Conservation (phyloP, 2,888 invertebrate species). For the Macaria notata region DNA sequence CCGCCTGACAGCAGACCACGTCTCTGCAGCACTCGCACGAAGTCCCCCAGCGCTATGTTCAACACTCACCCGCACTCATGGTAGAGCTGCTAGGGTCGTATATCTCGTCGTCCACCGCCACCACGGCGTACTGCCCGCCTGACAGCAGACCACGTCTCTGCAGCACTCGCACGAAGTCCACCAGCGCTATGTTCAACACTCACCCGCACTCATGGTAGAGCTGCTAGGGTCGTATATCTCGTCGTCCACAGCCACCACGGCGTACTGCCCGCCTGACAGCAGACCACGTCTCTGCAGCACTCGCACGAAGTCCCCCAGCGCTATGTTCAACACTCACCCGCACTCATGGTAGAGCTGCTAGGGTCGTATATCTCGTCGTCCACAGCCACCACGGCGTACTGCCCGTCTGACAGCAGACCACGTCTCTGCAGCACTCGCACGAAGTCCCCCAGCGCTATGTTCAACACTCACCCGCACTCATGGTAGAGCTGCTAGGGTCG, state of each 20-base stretch:
- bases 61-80: conserved; percentile 65
- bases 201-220: conserved; percentile 68
- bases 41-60: conserved; percentile 92
- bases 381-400: conserved; percentile 94
- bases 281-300: conserved; percentile 89
- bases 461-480: conserved; percentile 56
- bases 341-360: conserved; percentile 63
- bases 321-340: conserved; percentile 83
- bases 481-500: conserved; percentile 80
- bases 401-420: conserved; percentile 88
- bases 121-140: conserved; percentile 91
- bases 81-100: conserved; percentile 83
- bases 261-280: conserved; percentile 90
- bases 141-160: conserved; percentile 88
- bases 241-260: conserved; percentile 94
- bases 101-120: conserved; percentile 94
- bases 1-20: conserved; percentile 88
- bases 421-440: conserved; percentile 82
- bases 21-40: conserved; percentile 89
- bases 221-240: conserved; percentile 88
- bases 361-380: conserved; percentile 93
- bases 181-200: conserved; percentile 87
- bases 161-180: conserved; percentile 91
- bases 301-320: conserved; percentile 91
- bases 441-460: too few relatives aligned